Evolutionary conservation across 1,140 invertebrate genomes (phyloP), one percentile per base, ranked within the genome.

Genomic region (Sminthurides bifidus): DNA sequence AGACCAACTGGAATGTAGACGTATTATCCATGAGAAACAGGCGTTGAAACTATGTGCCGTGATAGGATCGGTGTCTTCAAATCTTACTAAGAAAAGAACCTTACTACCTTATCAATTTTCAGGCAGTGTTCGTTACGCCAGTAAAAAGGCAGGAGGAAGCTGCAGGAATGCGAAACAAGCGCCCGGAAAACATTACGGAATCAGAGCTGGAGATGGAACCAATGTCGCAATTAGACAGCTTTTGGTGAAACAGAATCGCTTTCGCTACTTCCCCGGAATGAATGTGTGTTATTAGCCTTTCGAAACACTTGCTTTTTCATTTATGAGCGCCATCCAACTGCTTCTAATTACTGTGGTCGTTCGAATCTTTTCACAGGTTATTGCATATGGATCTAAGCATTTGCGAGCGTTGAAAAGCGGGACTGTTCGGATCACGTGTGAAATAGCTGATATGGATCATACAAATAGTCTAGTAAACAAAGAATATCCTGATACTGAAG

Each of bases 71-170:
- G 3, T 30, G 27, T 17, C 2, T 26, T 6, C n/a, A n/a, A n/a
- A n/a, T n/a, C n/a, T n/a, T n/a, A n/a, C n/a, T n/a, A n/a, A n/a
- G n/a, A n/a, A n/a, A n/a, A n/a, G n/a, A n/a, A 43, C 46, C 33
- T 33, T 45, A 45, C 4, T 5, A 31, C 46, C 8, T 54, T 54
- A 35, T 35, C 10, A 33, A 23, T 27, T 26, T 29, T 26, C 27
- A 40, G 33, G 10, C 24, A 17, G 12, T 3, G 19, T 59, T n/a
- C 57, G 61, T 29, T 49, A 31, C 41, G 61, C 61, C 3, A 57
- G 54, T 26, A 63, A 63, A 57, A 63, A 63, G 52, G 58, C 57
- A 6, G 40, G 46, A 3, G 46, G 51, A n/a, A 45, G 51, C 8
- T 45, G 24, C 2, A 33, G 52, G 8, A 63, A 63, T 40, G 19